Evolutionary conservation across 1,140 invertebrate species (phyloP).

Genomic region (Laupala kohalensis): DNA sequence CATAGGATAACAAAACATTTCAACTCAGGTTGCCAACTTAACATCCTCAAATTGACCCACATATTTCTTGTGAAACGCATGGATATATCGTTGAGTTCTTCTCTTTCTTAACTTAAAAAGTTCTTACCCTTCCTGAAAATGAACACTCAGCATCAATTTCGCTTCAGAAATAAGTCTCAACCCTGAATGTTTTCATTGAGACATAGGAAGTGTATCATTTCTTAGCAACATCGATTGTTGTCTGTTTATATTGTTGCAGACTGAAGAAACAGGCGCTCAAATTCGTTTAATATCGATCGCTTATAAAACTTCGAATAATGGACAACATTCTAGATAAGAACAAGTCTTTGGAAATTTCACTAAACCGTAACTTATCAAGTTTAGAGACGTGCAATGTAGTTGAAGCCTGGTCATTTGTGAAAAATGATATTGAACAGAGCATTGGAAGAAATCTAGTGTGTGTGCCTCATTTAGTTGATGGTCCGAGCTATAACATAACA

Average conservation of each 20-base stretch:
- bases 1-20: neutral
- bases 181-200: too few species aligned
- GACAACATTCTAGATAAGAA: neutral
- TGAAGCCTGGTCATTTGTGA: neutral
- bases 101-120: too few species aligned
- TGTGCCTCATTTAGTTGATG: neutral
- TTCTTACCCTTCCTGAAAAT: too few species aligned
- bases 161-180: too few species aligned
- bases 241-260: neutral
- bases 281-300: neutral
- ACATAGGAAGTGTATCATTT: neutral
- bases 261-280: neutral
- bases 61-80: too few species aligned
- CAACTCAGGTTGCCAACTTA: neutral
- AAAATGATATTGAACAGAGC: neutral
- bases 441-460: neutral
- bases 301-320: neutral
- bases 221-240: neutral
- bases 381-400: neutral
- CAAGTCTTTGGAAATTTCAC: neutral
- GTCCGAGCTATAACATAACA: neutral
- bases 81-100: too few species aligned
- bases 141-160: too few species aligned
- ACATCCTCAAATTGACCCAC: neutral
- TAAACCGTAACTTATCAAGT: neutral